phyloP scores from a whole-genome alignment of 2,888 invertebrate species.

The Chromoteleia sp. region DNA sequence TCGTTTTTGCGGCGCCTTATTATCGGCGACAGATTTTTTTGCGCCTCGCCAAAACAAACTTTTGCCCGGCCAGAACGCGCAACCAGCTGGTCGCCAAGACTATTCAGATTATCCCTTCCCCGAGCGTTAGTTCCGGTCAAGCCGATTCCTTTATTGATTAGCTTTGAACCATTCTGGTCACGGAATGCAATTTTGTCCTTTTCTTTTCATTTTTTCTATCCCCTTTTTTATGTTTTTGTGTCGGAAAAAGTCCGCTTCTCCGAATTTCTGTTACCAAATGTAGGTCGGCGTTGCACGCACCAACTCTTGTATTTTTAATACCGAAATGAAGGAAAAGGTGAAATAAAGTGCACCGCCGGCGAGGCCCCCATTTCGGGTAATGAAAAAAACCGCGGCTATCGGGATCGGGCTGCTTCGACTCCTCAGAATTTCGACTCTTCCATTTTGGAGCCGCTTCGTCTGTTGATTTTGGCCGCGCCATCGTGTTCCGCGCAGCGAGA shows the following conservation, averaged over 20 bases:
- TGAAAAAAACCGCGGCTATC: conserved; percentile 42
- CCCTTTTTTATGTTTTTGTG: conserved; percentile 5
- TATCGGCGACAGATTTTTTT: conserved; percentile 43
- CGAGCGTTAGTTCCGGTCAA: conserved; percentile 23
- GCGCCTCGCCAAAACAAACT: conserved; percentile 30
- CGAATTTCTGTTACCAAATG: conserved; percentile 60
- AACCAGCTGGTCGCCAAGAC: conserved; percentile 19
- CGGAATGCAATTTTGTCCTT: conserved; percentile 32
- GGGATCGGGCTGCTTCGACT: conserved; percentile 1
- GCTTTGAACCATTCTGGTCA: conserved; percentile 45
- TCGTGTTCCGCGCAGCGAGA: conserved; percentile 1
- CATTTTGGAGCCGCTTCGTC: neutral
- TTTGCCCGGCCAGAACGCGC: conserved; percentile 11
- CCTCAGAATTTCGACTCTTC: conserved; percentile 18
- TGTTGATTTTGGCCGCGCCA: conserved; percentile 42
- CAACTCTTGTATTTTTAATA: conserved; percentile 62
- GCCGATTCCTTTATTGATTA: conserved; percentile 51
- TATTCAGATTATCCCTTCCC: conserved; percentile 19
- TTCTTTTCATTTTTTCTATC: neutral
- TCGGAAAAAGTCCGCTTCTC: conserved; percentile 50
- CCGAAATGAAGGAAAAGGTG: conserved; percentile 47
- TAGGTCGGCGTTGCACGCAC: conserved; percentile 63
- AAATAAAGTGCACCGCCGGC: conserved; percentile 50
- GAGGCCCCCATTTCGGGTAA: conserved; percentile 41
- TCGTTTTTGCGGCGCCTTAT: conserved; percentile 45